phyloP scores from a whole-genome alignment of 1,140 invertebrate species.

The Rhizoglyphus robini region DNA sequence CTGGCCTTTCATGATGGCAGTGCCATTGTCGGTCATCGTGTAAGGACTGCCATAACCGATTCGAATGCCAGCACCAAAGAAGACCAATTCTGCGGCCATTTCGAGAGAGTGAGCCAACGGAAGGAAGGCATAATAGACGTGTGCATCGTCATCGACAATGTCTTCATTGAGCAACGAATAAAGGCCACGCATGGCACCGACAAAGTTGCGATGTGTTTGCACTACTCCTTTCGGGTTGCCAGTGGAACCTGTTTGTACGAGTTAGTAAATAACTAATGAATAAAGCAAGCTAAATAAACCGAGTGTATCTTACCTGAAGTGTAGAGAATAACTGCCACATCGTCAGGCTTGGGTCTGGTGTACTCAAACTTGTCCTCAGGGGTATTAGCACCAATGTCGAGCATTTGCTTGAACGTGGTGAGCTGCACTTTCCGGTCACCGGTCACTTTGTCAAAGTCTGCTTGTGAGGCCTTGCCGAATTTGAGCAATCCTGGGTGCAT shows the following conservation, averaged over 20 bases:
- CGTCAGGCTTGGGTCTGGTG: slow-evolving; percentile 29
- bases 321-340: slow-evolving; percentile 90
- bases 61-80: slow-evolving; percentile 7
- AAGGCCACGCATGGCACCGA: slow-evolving; percentile 4
- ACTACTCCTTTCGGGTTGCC: slow-evolving; percentile 22
- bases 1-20: slow-evolving; percentile 56
- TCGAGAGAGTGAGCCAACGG: slow-evolving; percentile 31
- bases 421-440: slow-evolving; percentile 47
- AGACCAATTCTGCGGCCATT: slow-evolving; percentile 19
- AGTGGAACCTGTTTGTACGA: slow-evolving; percentile 8
- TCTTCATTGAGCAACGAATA: not conserved
- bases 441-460: not conserved
- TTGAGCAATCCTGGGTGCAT: not conserved
- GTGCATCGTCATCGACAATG: not conserved
- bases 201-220: slow-evolving; percentile 25
- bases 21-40: slow-evolving; percentile 34
- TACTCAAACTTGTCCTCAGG: slow-evolving; percentile 35
- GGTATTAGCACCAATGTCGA: slow-evolving; percentile 36
- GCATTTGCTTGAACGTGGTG: slow-evolving; percentile 45
- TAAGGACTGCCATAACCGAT: slow-evolving; percentile 33
- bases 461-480: not conserved
- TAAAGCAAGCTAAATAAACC: not conserved
- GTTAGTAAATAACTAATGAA: too few relatives aligned
- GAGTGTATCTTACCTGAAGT: slow-evolving; percentile 87
- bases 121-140: slow-evolving; percentile 29